These are phyloP conservation scores for Condylura cristata DNA, from an alignment of 2,113 vertebrate species.

Conservation along the genomic window DNA sequence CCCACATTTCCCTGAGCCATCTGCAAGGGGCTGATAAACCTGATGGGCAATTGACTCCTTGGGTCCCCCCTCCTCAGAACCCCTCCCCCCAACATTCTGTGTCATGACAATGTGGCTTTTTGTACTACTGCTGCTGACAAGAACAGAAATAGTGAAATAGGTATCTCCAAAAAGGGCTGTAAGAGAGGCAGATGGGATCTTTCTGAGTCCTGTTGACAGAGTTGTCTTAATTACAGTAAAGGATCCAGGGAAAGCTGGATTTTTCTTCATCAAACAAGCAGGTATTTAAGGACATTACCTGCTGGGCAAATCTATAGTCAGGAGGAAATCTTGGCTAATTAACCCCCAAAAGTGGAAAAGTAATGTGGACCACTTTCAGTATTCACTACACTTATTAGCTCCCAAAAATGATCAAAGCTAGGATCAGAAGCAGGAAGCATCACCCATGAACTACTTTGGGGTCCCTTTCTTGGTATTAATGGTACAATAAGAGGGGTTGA, in stretches of 20 bases:
- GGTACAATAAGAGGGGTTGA: not conserved
- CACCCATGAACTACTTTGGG: not conserved
- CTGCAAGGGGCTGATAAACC: not conserved
- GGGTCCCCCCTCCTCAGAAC: not conserved
- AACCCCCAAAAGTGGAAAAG: not conserved
- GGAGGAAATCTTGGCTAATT: not conserved
- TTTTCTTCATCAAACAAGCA: slow-evolving; percentile 37
- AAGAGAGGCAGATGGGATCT: not conserved
- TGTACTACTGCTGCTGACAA: not conserved
- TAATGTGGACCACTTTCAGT: not conserved
- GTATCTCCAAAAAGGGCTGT: not conserved
- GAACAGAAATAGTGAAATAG: not conserved
- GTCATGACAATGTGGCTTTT: not conserved
- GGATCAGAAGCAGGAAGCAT: not conserved
- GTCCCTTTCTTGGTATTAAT: slow-evolving; percentile 7
- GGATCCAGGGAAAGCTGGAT: not conserved
- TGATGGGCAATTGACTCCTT: not conserved
- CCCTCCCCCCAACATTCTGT: not conserved
- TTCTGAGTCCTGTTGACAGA: not conserved
- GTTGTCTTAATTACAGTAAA: not conserved
- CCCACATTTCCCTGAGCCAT: not conserved
- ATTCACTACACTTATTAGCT: not conserved
- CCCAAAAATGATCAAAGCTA: not conserved
- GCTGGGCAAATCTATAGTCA: not conserved
- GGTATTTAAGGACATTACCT: too few species aligned